Percentiles rank a stretch among this genome's conserved stretches.
Conservation (phyloP, 2,797 vertebrate species). For the Hemibagrus guttatus region DNA sequence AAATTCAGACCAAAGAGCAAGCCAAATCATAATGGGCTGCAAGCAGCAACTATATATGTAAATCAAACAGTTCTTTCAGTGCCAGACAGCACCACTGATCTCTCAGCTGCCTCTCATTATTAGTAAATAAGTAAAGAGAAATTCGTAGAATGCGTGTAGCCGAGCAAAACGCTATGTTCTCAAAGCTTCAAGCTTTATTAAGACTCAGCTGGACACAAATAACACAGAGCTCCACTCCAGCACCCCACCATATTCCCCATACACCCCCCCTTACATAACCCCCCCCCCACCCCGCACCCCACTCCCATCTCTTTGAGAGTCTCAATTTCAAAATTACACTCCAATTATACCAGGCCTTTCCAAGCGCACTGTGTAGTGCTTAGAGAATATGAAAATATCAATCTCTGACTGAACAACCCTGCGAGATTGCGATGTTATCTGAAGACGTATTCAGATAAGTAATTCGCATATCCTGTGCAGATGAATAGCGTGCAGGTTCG, state of each 20-base stretch:
- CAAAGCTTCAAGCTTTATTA: constrained; percentile 45
- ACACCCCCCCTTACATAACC: background rate
- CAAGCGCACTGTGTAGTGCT: constrained; percentile 31
- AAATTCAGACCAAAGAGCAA: constrained; percentile 59
- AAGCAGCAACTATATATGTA: constrained; percentile 44
- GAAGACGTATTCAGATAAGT: constrained; percentile 55
- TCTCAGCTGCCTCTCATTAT: constrained; percentile 35
- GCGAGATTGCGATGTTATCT: constrained; percentile 49
- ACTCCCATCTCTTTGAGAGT: constrained; percentile 25
- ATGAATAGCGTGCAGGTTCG: constrained; percentile 54
- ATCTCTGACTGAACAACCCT: constrained; percentile 52
- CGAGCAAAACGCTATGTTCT: constrained; percentile 40
- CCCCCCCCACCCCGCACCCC: background rate
- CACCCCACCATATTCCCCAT: too few relatives aligned
- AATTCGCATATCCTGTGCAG: constrained; percentile 57
- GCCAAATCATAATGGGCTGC: constrained; percentile 49
- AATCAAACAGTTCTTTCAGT: constrained; percentile 40
- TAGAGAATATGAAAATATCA: constrained; percentile 48
- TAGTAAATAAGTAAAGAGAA: constrained; percentile 46
- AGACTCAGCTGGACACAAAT: constrained; percentile 37
- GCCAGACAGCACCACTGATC: constrained; percentile 44
- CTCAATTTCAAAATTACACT: constrained; percentile 61
- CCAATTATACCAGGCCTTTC: constrained; percentile 45
- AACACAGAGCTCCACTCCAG: constrained; percentile 17
- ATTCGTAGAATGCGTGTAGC: constrained; percentile 36